Evolutionary conservation across 2,113 vertebrate genomes (phyloP).

Genomic region (Panthera tigris): DNA sequence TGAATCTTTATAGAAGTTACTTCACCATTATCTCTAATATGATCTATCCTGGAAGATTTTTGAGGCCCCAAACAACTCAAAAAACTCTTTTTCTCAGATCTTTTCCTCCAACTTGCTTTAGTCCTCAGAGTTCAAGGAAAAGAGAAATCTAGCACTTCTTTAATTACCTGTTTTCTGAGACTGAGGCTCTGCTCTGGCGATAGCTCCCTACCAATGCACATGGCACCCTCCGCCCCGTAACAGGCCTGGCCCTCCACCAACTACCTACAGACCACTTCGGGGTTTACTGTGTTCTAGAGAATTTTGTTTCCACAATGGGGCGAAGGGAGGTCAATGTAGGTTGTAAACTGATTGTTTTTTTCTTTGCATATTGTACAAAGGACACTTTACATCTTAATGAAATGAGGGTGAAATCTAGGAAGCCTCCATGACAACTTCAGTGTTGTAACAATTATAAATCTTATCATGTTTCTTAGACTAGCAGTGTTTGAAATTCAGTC

Average conservation of each 20-base stretch:
- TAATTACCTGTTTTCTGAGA: not conserved
- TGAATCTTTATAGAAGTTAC: not conserved
- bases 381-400: conserved; percentile 14
- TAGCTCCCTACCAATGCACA: not conserved
- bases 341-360: not conserved
- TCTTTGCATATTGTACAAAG: not conserved
- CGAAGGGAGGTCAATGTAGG: not conserved
- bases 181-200: not conserved
- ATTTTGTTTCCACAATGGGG: not conserved
- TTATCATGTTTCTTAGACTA: not conserved
- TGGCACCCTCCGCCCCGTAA: not conserved
- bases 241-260: not conserved
- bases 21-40: not conserved
- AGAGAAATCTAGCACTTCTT: not conserved
- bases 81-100: not conserved
- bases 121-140: not conserved
- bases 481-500: conserved; percentile 8
- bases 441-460: conserved; percentile 1
- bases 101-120: not conserved
- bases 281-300: not conserved
- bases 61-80: not conserved
- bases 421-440: not conserved
- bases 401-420: not conserved
- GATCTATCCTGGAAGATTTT: not conserved
- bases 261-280: not conserved